These are phyloP conservation scores for Cairina moschata DNA, from an alignment of 2,113 vertebrate species.

Conservation along the genomic window DNA sequence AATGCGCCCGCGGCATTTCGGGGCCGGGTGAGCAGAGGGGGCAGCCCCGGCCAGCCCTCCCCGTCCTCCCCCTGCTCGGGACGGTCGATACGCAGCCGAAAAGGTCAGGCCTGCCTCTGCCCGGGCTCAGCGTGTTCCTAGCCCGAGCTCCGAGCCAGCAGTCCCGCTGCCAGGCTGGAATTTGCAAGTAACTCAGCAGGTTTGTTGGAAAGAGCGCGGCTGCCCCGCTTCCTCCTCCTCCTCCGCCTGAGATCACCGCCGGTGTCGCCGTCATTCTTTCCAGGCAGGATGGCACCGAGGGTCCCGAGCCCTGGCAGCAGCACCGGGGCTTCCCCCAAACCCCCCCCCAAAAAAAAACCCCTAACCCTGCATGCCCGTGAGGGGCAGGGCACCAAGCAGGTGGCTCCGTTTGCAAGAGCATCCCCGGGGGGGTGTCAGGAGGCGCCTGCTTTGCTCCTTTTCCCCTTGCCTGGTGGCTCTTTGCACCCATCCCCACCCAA, in stretches of 20 bases:
- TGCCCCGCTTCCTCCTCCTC: conserved; percentile 59
- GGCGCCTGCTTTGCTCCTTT: neutral
- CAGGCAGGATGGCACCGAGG: conserved; percentile 49
- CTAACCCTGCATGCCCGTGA: neutral
- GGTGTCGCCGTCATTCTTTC: conserved; percentile 57
- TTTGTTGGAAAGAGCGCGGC: conserved; percentile 67
- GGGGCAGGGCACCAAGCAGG: rapidly evolving
- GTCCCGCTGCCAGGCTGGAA: conserved; percentile 66
- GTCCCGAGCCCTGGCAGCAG: neutral
- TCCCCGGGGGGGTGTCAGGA: neutral
- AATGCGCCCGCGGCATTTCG: neutral
- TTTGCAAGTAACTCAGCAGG: conserved; percentile 72
- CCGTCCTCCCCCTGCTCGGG: conserved; percentile 3
- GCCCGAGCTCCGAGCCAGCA: neutral
- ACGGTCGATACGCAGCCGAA: neutral
- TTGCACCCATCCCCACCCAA: neutral
- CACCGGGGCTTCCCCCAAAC: neutral
- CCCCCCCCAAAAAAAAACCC: neutral
- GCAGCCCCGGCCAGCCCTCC: conserved; percentile 29
- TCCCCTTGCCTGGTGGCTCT: neutral
- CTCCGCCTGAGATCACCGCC: conserved; percentile 62
- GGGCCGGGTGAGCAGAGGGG: conserved; percentile 26
- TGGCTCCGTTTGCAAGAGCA: neutral
- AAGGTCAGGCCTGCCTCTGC: conserved; percentile 57
- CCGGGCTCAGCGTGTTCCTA: conserved; percentile 60